These are phyloP conservation scores for Phaetusa simplex DNA, from an alignment of 2,113 vertebrate genomes.

Conservation along the genomic window DNA sequence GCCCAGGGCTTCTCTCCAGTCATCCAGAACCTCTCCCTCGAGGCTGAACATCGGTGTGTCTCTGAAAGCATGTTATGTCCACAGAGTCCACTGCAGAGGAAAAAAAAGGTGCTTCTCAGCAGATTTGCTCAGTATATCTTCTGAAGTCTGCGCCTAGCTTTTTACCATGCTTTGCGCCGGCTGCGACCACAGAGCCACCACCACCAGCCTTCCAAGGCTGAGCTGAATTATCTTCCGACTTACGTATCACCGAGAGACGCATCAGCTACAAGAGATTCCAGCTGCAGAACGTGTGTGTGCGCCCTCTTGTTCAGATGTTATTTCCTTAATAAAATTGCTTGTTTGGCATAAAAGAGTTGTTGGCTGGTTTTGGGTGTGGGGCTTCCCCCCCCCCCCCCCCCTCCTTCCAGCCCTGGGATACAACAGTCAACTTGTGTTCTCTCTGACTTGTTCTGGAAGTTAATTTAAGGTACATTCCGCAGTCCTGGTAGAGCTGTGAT, in stretches of 20 bases:
- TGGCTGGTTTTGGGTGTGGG: background rate
- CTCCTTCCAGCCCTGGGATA: background rate
- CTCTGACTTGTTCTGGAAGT: background rate
- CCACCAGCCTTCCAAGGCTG: background rate
- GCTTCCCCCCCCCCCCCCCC: background rate
- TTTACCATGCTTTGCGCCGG: background rate
- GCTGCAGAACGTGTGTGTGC: background rate
- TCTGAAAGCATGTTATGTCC: background rate
- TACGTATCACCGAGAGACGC: background rate
- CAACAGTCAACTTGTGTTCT: background rate
- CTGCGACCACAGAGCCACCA: background rate
- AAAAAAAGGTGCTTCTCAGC: background rate
- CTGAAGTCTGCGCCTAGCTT: background rate
- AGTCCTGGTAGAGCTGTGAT: background rate
- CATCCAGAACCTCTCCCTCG: background rate
- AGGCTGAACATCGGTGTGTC: background rate
- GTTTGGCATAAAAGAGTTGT: background rate
- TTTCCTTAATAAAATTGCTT: constrained; percentile 24
- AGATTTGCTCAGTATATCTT: background rate
- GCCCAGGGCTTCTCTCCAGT: background rate
- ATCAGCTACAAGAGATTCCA: background rate
- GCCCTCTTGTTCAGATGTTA: background rate
- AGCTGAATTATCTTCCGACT: constrained; percentile 13
- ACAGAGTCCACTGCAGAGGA: background rate
- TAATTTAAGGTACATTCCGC: background rate